These are phyloP conservation scores for Tupaia chinensis DNA, from an alignment of 2,113 vertebrate genomes.

Conservation along the genomic window DNA sequence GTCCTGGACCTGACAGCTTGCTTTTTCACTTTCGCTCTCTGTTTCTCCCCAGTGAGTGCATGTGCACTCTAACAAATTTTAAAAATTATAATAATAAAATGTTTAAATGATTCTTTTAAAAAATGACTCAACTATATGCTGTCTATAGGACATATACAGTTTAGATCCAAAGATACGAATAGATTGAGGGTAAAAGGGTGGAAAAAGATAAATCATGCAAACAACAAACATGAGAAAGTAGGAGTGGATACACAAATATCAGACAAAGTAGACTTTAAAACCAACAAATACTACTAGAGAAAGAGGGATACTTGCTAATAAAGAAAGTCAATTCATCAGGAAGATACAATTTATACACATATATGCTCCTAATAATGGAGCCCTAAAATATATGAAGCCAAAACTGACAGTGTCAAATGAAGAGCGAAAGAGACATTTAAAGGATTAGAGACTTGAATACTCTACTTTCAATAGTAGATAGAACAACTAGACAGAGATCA, in stretches of 20 bases:
- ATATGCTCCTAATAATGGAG: background rate
- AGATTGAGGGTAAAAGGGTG: background rate
- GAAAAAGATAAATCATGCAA: background rate
- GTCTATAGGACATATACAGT: background rate
- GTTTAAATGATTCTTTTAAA: too few species aligned
- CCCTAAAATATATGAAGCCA: background rate
- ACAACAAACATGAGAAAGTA: background rate
- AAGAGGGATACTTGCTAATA: background rate
- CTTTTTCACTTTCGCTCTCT: too few species aligned
- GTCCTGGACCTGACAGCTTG: too few species aligned
- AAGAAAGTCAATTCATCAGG: background rate
- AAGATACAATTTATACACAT: background rate
- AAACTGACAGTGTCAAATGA: constrained; percentile 13
- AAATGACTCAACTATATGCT: background rate
- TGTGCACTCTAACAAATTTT: too few species aligned
- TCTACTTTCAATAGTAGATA: background rate
- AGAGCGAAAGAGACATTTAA: background rate
- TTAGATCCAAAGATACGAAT: constrained; percentile 27
- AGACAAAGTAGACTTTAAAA: constrained; percentile 7
- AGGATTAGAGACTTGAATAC: background rate
- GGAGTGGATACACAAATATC: background rate
- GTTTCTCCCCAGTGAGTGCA: too few species aligned
- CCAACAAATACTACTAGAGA: background rate
- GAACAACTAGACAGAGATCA: background rate
- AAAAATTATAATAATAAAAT: too few species aligned